Percentiles rank a stretch among this genome's conserved stretches.
These are phyloP conservation scores for Lochmaea capreae DNA, from an alignment of 2,888 invertebrate species.

Conservation along the genomic window DNA sequence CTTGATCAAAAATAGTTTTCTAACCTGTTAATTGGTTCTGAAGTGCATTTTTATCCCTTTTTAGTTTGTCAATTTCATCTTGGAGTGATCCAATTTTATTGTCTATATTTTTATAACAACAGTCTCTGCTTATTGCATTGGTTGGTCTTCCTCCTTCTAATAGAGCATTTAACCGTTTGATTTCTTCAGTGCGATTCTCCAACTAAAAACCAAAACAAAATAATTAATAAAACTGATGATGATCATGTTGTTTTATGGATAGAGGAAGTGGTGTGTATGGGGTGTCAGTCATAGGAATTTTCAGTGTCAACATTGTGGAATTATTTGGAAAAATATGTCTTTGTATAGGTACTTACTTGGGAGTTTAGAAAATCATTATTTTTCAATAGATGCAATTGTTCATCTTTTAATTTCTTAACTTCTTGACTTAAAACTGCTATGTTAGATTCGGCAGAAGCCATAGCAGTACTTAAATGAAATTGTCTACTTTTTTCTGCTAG, in stretches of 20 bases:
- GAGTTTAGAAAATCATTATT: conserved; percentile 63
- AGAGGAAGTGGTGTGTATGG: too few relatives aligned
- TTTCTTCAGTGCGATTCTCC: conserved; percentile 75
- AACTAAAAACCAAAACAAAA: conserved; percentile 49
- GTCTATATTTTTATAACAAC: conserved; percentile 72
- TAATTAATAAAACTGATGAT: not conserved
- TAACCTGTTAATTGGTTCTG: conserved; percentile 69
- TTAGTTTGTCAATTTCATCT: conserved; percentile 71
- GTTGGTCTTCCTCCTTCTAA: conserved; percentile 78
- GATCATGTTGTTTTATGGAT: too few relatives aligned
- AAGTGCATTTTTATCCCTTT: conserved; percentile 71
- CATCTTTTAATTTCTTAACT: conserved; percentile 64
- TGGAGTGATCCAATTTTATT: conserved; percentile 65
- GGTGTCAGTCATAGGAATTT: too few relatives aligned
- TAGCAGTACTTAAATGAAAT: conserved; percentile 45
- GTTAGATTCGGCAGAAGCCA: conserved; percentile 61
- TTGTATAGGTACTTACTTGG: conserved; percentile 59
- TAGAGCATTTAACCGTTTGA: conserved; percentile 74
- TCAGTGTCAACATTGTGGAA: too few relatives aligned
- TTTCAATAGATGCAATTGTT: conserved; percentile 59
- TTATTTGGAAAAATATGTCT: too few relatives aligned
- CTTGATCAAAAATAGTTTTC: not conserved
- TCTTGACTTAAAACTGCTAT: conserved; percentile 64
- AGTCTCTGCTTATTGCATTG: conserved; percentile 73
- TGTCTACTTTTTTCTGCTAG: conserved; percentile 8